Evolutionary conservation across 1,140 invertebrate species (phyloP).

Genomic region (Lepidurus couesii): DNA sequence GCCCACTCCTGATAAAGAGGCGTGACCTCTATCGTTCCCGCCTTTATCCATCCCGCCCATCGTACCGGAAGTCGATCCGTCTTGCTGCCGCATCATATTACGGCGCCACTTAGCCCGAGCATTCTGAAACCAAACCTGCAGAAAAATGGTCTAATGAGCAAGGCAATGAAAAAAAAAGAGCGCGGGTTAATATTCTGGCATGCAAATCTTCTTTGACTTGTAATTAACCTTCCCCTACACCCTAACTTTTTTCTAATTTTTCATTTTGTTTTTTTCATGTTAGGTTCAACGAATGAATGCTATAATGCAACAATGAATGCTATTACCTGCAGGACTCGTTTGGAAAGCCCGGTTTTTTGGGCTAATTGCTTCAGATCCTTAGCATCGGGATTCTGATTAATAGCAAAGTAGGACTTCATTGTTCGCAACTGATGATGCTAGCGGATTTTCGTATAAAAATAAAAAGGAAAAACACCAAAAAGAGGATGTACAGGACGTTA

Average conservation of each 20-base stretch:
- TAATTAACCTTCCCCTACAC: neutral
- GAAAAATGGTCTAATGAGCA: slow-evolving; percentile 28
- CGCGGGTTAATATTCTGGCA: neutral
- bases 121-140: slow-evolving; percentile 97
- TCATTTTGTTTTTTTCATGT: slow-evolving; percentile 5
- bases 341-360: slow-evolving; percentile 93
- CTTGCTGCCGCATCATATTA: slow-evolving; percentile 64
- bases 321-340: slow-evolving; percentile 86
- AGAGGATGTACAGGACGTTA: neutral
- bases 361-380: slow-evolving; percentile 92
- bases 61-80: slow-evolving; percentile 29
- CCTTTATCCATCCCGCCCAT: slow-evolving; percentile 28
- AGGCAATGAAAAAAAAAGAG: neutral
- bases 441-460: neutral
- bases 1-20: slow-evolving; percentile 25
- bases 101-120: slow-evolving; percentile 91
- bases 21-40: slow-evolving; percentile 24
- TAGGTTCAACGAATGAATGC: neutral
- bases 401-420: slow-evolving; percentile 94
- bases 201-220: neutral
- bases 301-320: too few relatives aligned
- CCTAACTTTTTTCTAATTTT: neutral
- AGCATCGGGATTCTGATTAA: slow-evolving; percentile 96
- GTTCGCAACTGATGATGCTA: slow-evolving; percentile 87
- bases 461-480: neutral